Conservation (phyloP, 2,113 vertebrate genomes). For the Nyctibius bracteatus region DNA sequence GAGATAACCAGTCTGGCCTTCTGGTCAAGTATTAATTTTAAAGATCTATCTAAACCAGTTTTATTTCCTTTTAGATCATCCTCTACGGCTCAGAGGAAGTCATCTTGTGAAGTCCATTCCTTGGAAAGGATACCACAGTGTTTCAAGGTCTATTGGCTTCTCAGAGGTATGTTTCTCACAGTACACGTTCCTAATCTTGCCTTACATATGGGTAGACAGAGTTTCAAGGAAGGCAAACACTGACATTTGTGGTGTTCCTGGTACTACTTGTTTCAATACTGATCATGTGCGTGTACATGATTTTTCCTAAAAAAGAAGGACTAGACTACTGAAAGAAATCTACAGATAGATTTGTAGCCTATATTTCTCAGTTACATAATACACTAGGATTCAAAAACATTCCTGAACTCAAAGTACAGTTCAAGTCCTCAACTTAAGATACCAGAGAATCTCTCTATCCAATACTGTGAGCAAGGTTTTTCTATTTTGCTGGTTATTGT, state of each 20-base stretch:
- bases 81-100: not conserved
- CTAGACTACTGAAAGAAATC: not conserved
- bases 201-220: not conserved
- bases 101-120: not conserved
- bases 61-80: not conserved
- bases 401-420: not conserved
- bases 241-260: not conserved
- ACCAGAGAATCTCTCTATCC: not conserved
- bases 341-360: not conserved
- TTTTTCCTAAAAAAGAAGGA: not conserved
- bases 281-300: accelerated
- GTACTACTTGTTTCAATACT: not conserved
- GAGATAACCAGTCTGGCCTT: not conserved
- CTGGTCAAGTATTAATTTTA: not conserved
- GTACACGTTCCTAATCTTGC: not conserved
- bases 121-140: not conserved
- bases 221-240: not conserved
- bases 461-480: not conserved
- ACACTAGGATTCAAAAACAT: not conserved
- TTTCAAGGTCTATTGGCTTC: not conserved
- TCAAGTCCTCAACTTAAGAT: not conserved
- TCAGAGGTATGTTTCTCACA: not conserved
- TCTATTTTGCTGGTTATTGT: not conserved
- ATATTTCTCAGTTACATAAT: not conserved
- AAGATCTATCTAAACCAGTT: not conserved